These are phyloP conservation scores for Prionace glauca DNA, from an alignment of 2,797 vertebrate genomes.

Conservation along the genomic window DNA sequence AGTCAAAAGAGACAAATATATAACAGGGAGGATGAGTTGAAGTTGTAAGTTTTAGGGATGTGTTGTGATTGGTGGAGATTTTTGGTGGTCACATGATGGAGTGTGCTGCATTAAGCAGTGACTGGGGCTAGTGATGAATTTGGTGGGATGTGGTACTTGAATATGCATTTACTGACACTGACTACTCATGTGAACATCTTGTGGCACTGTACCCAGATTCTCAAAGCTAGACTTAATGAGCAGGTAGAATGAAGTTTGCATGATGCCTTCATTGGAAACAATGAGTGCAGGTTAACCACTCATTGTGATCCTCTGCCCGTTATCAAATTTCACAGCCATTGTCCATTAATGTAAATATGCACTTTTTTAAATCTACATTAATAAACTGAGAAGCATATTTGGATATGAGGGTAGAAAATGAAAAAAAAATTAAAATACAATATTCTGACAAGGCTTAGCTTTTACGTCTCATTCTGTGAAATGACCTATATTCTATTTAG, in stretches of 20 bases:
- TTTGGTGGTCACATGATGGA: not conserved
- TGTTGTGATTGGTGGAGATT: not conserved
- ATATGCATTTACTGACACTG: not conserved
- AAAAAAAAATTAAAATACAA: not conserved
- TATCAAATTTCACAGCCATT: not conserved
- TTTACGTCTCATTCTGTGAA: not conserved
- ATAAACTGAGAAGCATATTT: not conserved
- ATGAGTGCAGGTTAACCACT: not conserved
- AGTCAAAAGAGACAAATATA: too few species aligned
- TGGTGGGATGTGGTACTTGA: not conserved
- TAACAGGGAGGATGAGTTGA: too few species aligned
- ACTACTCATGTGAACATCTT: not conserved
- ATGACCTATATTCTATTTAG: slow-evolving; percentile 1
- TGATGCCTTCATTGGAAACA: not conserved
- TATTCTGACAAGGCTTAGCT: not conserved
- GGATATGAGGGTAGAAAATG: not conserved
- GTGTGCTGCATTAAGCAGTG: not conserved
- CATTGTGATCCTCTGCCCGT: not conserved
- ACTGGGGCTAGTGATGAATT: not conserved
- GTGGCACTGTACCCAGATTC: not conserved
- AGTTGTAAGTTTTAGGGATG: not conserved
- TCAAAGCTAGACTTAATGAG: not conserved
- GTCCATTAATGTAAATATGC: not conserved
- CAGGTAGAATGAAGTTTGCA: not conserved
- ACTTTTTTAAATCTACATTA: not conserved